Conservation (phyloP, 2,888 invertebrate species). For the Tinea trinotella region DNA sequence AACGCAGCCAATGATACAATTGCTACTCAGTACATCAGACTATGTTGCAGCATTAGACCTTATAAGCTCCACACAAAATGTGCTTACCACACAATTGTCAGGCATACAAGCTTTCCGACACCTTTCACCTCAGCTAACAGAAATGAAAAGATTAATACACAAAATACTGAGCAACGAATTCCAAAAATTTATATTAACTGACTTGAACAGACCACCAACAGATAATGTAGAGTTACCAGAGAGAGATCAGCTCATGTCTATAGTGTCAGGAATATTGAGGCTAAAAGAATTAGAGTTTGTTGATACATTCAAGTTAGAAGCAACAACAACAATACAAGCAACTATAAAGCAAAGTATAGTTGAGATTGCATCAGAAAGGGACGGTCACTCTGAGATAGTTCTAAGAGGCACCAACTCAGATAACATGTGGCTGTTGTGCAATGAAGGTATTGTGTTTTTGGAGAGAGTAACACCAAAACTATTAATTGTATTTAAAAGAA, state of each 20-base stretch:
- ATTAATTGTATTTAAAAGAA: conserved; percentile 79
- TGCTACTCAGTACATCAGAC: conserved; percentile 93
- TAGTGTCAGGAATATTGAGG: conserved; percentile 91
- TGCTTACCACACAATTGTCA: conserved; percentile 89
- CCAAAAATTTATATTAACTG: conserved; percentile 90
- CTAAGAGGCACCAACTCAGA: conserved; percentile 57
- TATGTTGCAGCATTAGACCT: conserved; percentile 98
- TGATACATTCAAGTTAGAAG: conserved; percentile 89
- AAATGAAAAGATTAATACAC: conserved; percentile 96
- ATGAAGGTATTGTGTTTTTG: conserved; percentile 80
- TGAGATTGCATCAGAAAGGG: conserved; percentile 73
- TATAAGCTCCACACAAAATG: conserved; percentile 96
- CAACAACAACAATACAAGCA: conserved; percentile 89
- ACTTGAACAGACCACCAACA: conserved; percentile 86
- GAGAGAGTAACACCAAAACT: conserved; percentile 77
- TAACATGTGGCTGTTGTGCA: conserved; percentile 71
- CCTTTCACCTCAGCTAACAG: conserved; percentile 93
- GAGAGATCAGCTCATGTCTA: conserved; percentile 88
- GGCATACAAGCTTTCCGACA: conserved; percentile 97
- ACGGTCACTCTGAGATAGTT: conserved; percentile 58
- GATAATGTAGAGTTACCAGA: conserved; percentile 76
- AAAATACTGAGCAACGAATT: conserved; percentile 98
- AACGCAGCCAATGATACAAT: conserved; percentile 97
- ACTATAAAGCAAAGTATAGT: conserved; percentile 91
- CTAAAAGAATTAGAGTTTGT: conserved; percentile 91